phyloP scores from a whole-genome alignment of 2,888 invertebrate species.

The Andricus quercusramuli region DNA sequence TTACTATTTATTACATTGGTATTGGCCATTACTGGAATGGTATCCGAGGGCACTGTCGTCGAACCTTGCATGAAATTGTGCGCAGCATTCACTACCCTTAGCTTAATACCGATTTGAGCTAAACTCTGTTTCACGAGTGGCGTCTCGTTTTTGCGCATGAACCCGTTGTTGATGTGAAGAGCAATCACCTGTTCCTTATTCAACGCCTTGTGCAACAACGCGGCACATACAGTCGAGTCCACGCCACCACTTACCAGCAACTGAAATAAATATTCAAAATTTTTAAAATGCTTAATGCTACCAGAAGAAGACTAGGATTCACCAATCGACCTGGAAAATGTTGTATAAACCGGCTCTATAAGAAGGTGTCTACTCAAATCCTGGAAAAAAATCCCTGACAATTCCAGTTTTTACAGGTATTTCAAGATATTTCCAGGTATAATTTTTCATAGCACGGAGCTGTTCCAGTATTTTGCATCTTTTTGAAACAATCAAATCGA shows the following conservation, averaged over 20 bases:
- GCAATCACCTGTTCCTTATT: constrained; percentile 95
- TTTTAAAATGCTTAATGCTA: neutral
- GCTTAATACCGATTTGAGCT: constrained; percentile 89
- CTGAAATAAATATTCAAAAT: constrained; percentile 78
- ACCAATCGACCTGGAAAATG: too few species aligned
- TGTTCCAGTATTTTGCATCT: too few species aligned
- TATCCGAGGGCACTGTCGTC: constrained; percentile 86
- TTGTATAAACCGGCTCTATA: too few species aligned
- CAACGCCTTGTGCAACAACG: constrained; percentile 93
- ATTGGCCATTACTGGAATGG: constrained; percentile 58
- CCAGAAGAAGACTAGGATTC: too few species aligned
- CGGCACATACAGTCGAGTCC: constrained; percentile 99
- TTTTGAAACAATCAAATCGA: too few species aligned
- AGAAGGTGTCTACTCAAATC: too few species aligned
- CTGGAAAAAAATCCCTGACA: too few species aligned
- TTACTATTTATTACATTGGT: constrained; percentile 77
- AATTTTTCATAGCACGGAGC: too few species aligned
- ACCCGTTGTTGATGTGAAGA: constrained; percentile 98
- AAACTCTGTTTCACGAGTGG: constrained; percentile 91
- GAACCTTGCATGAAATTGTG: constrained; percentile 88
- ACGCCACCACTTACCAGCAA: constrained; percentile 98
- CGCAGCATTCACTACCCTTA: constrained; percentile 87
- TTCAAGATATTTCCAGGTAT: too few species aligned
- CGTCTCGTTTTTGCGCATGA: constrained; percentile 98
- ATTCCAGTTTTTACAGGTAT: too few species aligned